phyloP scores from a whole-genome alignment of 2,113 vertebrate genomes.

The Rattus rattus region DNA sequence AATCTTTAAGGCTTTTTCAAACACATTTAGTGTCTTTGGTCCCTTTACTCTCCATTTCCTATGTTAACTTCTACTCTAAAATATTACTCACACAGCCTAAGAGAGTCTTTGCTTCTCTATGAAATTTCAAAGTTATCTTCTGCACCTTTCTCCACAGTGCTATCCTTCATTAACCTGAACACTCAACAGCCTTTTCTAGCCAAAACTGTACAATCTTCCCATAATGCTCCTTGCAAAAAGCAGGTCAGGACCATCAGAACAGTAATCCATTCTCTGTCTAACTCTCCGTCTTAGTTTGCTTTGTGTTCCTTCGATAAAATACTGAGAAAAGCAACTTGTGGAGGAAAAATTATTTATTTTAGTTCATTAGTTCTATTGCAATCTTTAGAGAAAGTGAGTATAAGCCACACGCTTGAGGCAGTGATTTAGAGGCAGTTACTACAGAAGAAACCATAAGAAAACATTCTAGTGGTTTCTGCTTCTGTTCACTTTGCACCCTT shows the following conservation, averaged over 20 bases:
- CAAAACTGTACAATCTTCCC: background rate
- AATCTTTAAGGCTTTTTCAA: background rate
- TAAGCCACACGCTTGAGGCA: background rate
- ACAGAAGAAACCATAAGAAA: background rate
- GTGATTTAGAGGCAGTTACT: background rate
- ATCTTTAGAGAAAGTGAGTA: background rate
- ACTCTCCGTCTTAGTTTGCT: background rate
- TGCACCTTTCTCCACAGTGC: background rate
- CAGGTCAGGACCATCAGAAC: background rate
- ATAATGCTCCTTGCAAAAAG: background rate
- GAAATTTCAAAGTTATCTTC: background rate
- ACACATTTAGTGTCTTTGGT: background rate
- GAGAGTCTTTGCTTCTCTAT: background rate
- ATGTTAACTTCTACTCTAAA: background rate
- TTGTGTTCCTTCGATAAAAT: background rate
- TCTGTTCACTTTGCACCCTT: background rate
- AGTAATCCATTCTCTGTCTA: background rate
- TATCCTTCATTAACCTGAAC: background rate
- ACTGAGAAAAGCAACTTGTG: background rate
- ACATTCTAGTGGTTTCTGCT: background rate
- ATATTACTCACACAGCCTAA: background rate
- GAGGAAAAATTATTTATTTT: background rate
- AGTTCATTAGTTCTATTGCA: background rate
- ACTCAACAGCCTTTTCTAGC: background rate
- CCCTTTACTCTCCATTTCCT: background rate